Evolutionary conservation across 2,888 invertebrate genomes (phyloP).

Genomic region (Trachelus tabidus): DNA sequence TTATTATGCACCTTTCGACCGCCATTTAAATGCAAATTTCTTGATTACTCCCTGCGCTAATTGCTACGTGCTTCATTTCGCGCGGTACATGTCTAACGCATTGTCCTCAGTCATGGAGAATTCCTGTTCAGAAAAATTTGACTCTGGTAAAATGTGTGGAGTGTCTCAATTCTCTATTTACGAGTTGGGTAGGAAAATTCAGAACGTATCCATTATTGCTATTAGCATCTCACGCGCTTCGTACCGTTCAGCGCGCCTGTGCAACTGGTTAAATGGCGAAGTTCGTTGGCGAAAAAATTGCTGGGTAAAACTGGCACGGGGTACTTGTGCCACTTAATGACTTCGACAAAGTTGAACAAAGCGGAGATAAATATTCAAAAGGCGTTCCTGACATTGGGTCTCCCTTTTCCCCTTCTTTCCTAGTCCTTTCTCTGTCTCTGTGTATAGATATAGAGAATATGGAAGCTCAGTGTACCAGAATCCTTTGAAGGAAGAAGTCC

Average conservation of each 20-base stretch:
- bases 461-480: neutral
- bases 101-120: neutral
- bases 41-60: conserved; percentile 59
- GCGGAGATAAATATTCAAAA: conserved; percentile 35
- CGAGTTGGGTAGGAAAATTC: neutral
- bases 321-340: conserved; percentile 11
- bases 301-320: neutral
- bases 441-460: neutral
- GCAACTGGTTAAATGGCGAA: neutral
- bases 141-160: neutral
- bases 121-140: neutral
- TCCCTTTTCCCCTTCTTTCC: conserved; percentile 7
- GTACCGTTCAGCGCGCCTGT: neutral
- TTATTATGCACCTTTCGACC: conserved; percentile 58
- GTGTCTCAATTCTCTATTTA: neutral
- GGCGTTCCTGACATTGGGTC: conserved; percentile 25
- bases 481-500: neutral
- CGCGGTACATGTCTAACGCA: neutral
- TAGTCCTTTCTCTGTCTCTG: neutral
- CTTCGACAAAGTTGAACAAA: conserved; percentile 20
- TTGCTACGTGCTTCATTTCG: conserved; percentile 49
- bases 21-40: conserved; percentile 62
- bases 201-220: neutral
- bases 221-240: neutral
- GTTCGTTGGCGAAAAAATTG: neutral